Base-by-base conservation (phyloP, 1,140 invertebrate species). In the Maniola jurtina region DNA sequence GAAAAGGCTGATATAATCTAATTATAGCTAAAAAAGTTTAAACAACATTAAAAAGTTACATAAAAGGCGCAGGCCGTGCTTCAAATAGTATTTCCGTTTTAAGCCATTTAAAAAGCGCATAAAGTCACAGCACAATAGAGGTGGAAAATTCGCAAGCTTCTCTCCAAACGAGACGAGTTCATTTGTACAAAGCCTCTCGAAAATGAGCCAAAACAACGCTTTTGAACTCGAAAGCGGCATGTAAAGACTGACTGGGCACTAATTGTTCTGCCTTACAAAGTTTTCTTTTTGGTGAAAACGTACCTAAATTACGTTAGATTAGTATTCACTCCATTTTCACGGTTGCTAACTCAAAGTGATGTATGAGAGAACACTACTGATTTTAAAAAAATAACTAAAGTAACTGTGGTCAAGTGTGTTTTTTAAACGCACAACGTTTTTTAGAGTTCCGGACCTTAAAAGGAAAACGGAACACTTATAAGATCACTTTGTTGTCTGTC, bases 161-260 rank as follows among this genome's bases (percentile, higher is more conserved):
- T 55, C 52, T 55, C 48, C 5, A 7, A 13, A 16, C 33, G 52
- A 34, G 34, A 55, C 52, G 52, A 55, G 52, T 55, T 55, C 52
- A 55, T 55, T 55, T 55, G 52, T 55, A 55, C 52, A 55, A 55
- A 55, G 52, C 52, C 7, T 25, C 52, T 55, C 52, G 6, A 55
- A 55, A 55, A 55, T 55, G 52, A 55, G 52, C 52, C 52, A 55
- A 55, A 55, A 55, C 52, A 55, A 55, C 52, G 25, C 52, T 55
- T 55, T 55, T 55, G 16, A 55, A 34, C 52, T 25, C 52, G 52
- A 34, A 55, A 55, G 52, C 52, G 52, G 52, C 52, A 34, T 34
- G 52, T 55, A 55, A 55, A 55, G 52, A 55, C 52, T 34, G 33
- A 55, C 25, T 55, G 52, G 52, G 52, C 52, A 55, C 52, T 55